Base-by-base conservation (phyloP, 2,113 vertebrate species). In the Dolichallabes microphthalmus region DNA sequence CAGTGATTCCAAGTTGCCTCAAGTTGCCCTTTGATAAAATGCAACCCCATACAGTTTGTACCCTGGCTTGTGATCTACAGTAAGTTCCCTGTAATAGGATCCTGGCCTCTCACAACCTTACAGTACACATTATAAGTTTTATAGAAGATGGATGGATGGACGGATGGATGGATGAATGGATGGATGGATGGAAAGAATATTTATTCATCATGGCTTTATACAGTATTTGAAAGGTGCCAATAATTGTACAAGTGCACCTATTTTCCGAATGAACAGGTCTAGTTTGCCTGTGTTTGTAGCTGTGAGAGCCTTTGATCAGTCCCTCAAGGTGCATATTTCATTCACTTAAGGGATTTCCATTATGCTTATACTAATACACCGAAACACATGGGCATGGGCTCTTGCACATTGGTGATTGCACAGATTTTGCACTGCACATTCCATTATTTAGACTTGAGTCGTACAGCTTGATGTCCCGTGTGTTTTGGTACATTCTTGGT, bases 361-460 rank as follows among this genome's bases (percentile, higher is more conserved):
- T 57, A 82, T 8, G 19, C 10, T 14, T 25, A 25, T n/a, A 84
- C 35, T 30, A 19, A 84, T 27, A 77, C 27, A 73, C 20, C 25
- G 11, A 84, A 27, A 77, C 17, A 84, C n/a, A 66, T 39, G 50
- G 0, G 10, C 30, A 53, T 19, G 22, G 13, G 66, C 13, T 32
- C 17, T 9, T 13, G 7, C 25, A 66, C 11, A 35, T 1, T 25
- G 25, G 22, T 61, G 63, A 80, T 39, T 39, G 52, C 19, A 71
- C 52, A 73, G 25, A 73, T 82, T 73, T 32, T 35, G 6, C 74
- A 77, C 60, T 66, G 60, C 83, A 78, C 60, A 55, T 78, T 84
- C 60, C 32, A 57, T 64, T 84, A 64, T 84, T 53, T n/a, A 25
- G 55, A 61, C 13, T 84, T 84, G 60, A 66, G 61, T 85, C 22